These are phyloP conservation scores for Zoanthus solanderi DNA, from an alignment of 92 coral and sea anemone species.

Conservation along the genomic window DNA sequence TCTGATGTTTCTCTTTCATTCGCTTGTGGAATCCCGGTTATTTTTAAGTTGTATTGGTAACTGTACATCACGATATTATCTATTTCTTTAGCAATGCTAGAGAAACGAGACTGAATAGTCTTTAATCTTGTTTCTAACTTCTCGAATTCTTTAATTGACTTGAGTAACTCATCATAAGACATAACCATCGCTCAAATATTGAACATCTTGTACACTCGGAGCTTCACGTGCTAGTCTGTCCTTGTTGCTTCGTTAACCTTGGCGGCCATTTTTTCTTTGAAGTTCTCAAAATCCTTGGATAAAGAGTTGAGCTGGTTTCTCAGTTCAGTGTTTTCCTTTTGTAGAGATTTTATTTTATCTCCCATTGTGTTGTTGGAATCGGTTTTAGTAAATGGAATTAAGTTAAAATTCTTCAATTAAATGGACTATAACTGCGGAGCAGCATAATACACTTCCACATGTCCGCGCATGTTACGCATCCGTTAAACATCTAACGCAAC, in stretches of 20 bases:
- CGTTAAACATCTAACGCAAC: too few species aligned
- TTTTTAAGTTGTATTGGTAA: constrained; percentile 50
- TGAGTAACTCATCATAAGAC: neutral
- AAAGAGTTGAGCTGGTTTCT: neutral
- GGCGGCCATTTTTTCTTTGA: neutral
- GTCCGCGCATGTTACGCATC: too few species aligned
- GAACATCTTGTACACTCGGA: neutral
- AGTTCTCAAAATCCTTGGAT: neutral
- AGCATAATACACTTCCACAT: neutral
- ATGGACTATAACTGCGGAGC: neutral
- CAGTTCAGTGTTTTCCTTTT: neutral
- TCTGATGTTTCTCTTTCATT: constrained; percentile 33
- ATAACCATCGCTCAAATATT: neutral
- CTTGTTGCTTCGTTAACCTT: neutral
- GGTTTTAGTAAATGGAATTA: neutral
- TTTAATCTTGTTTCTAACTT: neutral
- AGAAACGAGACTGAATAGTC: neutral
- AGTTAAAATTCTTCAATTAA: too few species aligned
- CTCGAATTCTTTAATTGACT: neutral
- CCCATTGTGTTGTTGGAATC: neutral
- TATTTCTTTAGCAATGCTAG: neutral
- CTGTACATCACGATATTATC: constrained; percentile 41
- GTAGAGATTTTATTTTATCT: neutral
- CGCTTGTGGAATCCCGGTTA: constrained; percentile 46
- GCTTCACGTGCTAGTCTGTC: neutral